A percentile compares a stretch with the other conserved stretches of the same genome.
phyloP scores from a whole-genome alignment of 92 coral and sea anemone species.

The Porites rus region DNA sequence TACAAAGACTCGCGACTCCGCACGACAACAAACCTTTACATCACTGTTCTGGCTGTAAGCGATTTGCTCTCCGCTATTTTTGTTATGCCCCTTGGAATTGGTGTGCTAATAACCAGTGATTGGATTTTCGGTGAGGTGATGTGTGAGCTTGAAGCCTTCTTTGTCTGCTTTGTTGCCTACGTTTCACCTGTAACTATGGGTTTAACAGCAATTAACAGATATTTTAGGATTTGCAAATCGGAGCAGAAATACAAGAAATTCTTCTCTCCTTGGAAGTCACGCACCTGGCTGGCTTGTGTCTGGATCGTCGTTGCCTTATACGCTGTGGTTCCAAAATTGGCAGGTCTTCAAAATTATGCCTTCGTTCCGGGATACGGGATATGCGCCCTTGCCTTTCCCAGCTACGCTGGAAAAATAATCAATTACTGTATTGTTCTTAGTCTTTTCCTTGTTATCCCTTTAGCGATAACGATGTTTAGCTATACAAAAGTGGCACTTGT shows the following conservation, averaged over 20 bases:
- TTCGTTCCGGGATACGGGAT: constrained; percentile 7
- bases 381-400: background rate
- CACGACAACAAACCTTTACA: constrained; percentile 14
- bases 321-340: background rate
- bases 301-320: background rate
- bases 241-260: background rate
- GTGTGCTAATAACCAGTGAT: background rate
- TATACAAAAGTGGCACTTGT: background rate
- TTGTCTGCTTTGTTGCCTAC: background rate
- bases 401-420: background rate
- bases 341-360: background rate
- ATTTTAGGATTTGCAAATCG: background rate
- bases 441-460: background rate
- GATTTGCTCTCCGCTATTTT: background rate
- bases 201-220: background rate
- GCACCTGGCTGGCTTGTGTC: background rate
- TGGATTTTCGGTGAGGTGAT: background rate
- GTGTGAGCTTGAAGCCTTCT: background rate
- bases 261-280: background rate
- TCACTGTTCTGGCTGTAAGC: constrained; percentile 1
- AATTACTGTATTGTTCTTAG: background rate
- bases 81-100: background rate
- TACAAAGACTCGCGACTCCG: constrained; percentile 3
- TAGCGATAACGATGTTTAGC: background rate
- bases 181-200: constrained; percentile 3